Percentiles rank a stretch among this genome's conserved stretches.
Conservation (phyloP, 2,888 invertebrate genomes). For the Villa cingulata region DNA sequence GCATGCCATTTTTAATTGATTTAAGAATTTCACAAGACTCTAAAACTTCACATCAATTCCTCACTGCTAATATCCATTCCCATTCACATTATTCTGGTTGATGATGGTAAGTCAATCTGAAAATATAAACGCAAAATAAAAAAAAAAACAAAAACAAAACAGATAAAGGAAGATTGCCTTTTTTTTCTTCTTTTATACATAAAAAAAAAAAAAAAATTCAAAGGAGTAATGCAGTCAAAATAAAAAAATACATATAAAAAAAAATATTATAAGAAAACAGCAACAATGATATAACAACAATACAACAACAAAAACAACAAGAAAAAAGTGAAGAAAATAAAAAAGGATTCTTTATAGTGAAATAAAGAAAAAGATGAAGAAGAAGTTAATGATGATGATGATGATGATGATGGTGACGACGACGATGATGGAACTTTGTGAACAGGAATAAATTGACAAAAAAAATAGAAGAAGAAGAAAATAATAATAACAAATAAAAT, state of each 20-base stretch:
- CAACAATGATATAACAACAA: background rate
- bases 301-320: background rate
- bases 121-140: background rate
- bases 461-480: too few species aligned
- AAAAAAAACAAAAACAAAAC: too few species aligned
- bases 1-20: conserved; percentile 20
- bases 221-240: background rate
- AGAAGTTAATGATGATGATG: background rate
- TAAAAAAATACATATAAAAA: background rate
- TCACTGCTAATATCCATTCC: conserved; percentile 3
- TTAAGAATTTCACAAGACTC: conserved; percentile 19
- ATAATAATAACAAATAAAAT: too few species aligned
- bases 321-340: background rate
- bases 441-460: too few species aligned
- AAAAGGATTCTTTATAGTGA: background rate
- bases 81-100: background rate
- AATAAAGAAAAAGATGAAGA: background rate
- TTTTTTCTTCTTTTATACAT: too few species aligned
- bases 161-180: too few species aligned
- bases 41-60: conserved; percentile 10
- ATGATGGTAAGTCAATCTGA: background rate
- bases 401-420: too few species aligned
- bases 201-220: background rate
- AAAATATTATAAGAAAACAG: background rate
- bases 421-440: too few species aligned